Percentiles rank a stretch among this genome's conserved stretches.
Evolutionary conservation across 1,140 invertebrate genomes (phyloP).

Genomic region (Conus ventricosus): DNA sequence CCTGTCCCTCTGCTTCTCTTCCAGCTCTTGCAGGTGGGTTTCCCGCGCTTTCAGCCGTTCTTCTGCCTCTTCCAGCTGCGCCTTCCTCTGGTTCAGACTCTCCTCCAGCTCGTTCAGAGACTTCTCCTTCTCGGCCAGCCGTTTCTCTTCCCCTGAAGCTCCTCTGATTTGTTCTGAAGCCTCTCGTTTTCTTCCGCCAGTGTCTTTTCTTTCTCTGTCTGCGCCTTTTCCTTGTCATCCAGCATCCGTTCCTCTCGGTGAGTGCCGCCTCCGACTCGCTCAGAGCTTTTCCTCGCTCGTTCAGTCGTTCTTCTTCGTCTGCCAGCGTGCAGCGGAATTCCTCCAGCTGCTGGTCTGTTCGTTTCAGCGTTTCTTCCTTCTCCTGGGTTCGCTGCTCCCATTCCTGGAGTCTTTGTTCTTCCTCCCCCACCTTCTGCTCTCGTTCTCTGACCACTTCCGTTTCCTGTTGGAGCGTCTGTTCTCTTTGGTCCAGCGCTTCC

Average conservation of each 20-base stretch:
- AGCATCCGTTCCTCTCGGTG: neutral
- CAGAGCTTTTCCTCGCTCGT: neutral
- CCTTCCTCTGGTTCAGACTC: neutral
- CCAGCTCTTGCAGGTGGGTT: neutral
- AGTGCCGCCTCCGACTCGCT: neutral
- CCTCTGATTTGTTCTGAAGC: neutral
- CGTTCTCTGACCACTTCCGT: neutral
- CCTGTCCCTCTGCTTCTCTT: neutral
- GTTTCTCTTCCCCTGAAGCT: neutral
- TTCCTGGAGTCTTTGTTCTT: conserved; percentile 8
- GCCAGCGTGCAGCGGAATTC: neutral
- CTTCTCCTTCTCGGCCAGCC: neutral
- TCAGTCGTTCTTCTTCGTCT: neutral
- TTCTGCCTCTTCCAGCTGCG: neutral
- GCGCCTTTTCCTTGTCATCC: neutral
- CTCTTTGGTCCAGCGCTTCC: neutral
- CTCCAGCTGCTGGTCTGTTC: neutral
- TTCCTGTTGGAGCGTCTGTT: neutral
- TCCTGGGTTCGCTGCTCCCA: neutral
- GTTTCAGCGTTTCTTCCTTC: neutral
- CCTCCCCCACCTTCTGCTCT: conserved; percentile 7
- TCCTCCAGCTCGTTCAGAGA: neutral
- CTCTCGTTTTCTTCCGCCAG: neutral
- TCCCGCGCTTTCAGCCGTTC: neutral
- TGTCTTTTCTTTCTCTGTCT: neutral